phyloP scores from a whole-genome alignment of 1,140 invertebrate species.

The Plutomurus gul region DNA sequence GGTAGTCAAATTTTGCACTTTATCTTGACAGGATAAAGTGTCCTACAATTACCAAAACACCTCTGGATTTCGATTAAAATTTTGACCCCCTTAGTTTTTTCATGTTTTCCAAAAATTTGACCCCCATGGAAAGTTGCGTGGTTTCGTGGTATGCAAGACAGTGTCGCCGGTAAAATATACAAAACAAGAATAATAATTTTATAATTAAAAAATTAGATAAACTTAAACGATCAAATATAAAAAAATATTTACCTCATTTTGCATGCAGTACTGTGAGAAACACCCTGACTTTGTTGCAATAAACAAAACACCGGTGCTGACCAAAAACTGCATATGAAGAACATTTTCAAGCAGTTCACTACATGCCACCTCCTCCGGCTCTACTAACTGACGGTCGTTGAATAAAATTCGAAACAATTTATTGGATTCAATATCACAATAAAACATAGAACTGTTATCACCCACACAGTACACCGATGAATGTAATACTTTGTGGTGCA shows the following conservation, averaged over 20 bases:
- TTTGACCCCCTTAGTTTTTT: too few relatives aligned
- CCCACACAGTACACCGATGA: conserved; percentile 26
- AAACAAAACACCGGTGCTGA: conserved; percentile 28
- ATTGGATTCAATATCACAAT: background rate
- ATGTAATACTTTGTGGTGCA: background rate
- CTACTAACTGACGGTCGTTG: background rate
- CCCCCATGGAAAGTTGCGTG: too few relatives aligned
- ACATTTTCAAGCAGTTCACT: conserved; percentile 37
- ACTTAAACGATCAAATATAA: too few relatives aligned
- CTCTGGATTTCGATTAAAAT: too few relatives aligned
- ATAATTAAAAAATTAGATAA: too few relatives aligned
- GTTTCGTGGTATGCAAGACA: too few relatives aligned
- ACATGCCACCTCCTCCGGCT: background rate
- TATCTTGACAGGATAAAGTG: too few relatives aligned
- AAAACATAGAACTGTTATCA: conserved; percentile 36
- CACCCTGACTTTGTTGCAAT: conserved; percentile 22
- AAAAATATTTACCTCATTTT: background rate
- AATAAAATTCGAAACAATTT: background rate
- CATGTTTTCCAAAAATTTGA: too few relatives aligned
- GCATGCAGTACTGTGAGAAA: conserved; percentile 40
- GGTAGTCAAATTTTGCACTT: too few relatives aligned
- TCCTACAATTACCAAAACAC: too few relatives aligned
- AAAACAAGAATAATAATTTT: too few relatives aligned
- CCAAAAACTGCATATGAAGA: conserved; percentile 36
- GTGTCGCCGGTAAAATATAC: too few relatives aligned